Evolutionary conservation across 2,888 invertebrate genomes (phyloP).

Genomic region (Cosmopolites sordidus): DNA sequence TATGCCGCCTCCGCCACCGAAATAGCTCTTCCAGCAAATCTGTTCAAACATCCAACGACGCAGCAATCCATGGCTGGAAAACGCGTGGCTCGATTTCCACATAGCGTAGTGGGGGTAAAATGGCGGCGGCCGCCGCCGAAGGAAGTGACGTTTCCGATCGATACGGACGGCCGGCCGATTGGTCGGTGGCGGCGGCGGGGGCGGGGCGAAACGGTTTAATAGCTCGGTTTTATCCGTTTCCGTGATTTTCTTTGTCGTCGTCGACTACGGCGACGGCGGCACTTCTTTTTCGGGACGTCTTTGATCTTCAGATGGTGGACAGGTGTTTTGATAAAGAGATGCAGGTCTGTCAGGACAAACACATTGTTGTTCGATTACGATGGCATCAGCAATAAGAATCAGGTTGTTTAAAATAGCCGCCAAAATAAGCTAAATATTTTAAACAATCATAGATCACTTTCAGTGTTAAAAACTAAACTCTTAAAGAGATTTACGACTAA

Average conservation of each 20-base stretch:
- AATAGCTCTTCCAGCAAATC: constrained; percentile 2
- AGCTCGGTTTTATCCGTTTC: constrained; percentile 12
- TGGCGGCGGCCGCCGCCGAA: constrained; percentile 20
- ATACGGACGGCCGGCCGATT: constrained; percentile 16
- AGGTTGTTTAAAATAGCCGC: too few relatives aligned
- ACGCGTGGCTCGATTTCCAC: not conserved
- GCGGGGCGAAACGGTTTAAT: constrained; percentile 18
- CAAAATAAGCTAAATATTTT: too few relatives aligned
- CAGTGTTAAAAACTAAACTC: too few relatives aligned
- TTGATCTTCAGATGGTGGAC: not conserved
- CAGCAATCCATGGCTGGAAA: not conserved
- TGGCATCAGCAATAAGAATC: too few relatives aligned
- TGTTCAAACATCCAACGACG: constrained; percentile 2
- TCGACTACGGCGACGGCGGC: not conserved
- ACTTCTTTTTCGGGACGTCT: not conserved
- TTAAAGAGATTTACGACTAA: too few relatives aligned
- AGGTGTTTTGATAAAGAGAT: not conserved
- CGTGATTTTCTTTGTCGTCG: constrained; percentile 4
- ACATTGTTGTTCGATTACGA: too few relatives aligned
- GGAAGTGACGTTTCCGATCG: constrained; percentile 26
- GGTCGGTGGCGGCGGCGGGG: constrained; percentile 8
- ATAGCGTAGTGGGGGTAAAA: constrained; percentile 22
- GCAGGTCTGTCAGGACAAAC: too few relatives aligned
- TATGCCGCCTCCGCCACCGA: not conserved
- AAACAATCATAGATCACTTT: too few relatives aligned